Evolutionary conservation across 2,888 invertebrate species (phyloP), one percentile per base, ranked within the genome.

Genomic region (Drosophila monieri): DNA sequence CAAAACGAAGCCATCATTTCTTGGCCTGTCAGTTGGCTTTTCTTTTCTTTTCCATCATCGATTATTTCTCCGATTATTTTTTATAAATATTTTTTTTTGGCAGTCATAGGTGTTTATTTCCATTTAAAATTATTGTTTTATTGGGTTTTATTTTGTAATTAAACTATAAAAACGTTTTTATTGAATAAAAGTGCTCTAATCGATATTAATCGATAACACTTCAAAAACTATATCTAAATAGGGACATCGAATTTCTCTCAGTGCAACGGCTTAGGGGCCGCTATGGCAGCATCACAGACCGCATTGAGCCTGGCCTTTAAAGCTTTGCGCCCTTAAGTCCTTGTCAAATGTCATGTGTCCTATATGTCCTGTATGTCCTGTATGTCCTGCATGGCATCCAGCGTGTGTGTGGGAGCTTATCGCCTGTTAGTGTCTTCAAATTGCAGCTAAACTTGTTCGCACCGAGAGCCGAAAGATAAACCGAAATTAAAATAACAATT

Each of bases 261-360:
- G 60, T 60, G 41, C 10, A 18, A 8, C 47, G 18, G 60, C 60
- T 60, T 48, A 41, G 35, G 60, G 41, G 35, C 37, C 41, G 6
- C 35, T n/a, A 35, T n/a, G 35, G 39, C 27, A 60, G 47, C 51
- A 53, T 37, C 39, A 41, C n/a, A n/a, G n/a, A 57, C 57, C 18
- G 39, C 21, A 54, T 44, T 49, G 51, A 55, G 35, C 67, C 57
- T 14, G 18, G 77, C 69, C 54, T 70, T 69, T 69, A 61, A 70
- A 71, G 65, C 83, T 74, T 83, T 65, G 64, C 55, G 51, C 65
- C 54, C 60, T 68, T 75, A 77, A 85, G 83, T 77, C 84, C 86
- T 67, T 85, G 84, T 85, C 86, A 83, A 85, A 80, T 77, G 80
- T 76, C 80, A 76, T 77, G 73, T 73, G 56, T 58, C 48, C 73